Base-by-base conservation (phyloP, 2,113 vertebrate species). In the Hemibagrus wyckioides region DNA sequence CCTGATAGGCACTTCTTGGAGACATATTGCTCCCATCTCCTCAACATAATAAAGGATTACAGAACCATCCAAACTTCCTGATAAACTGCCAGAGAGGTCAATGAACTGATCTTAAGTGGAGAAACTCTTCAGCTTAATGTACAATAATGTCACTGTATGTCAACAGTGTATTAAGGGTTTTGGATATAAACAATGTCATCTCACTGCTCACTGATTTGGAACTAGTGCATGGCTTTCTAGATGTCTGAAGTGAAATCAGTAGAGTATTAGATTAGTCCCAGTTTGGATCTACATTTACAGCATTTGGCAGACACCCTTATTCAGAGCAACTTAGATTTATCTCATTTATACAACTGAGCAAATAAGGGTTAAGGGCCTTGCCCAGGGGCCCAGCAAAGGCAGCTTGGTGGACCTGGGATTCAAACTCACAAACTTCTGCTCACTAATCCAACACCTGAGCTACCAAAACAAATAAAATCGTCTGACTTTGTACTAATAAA, bases 21-120 rank as follows among this genome's bases (percentile, higher is more conserved):
- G 85, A 89, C 15, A 54, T 61, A 90, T 71, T 71, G 54, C 57
- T 80, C 80, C 79, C 59, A 85, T 87, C 83, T 52, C n/a, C 84
- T 86, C 61, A 30, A 57, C 41, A 39, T 52, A 33, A 71, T 71
- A 69, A 85, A 33, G 87, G 61, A 86, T 61, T 61, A 65, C 48
- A 19, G 30, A 33, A 39, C 10, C 25, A 65, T 84, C 56, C 59
- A 44, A 48, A 25, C 33, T 61, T 44, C 25, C 82, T 54, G 33
- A 83, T 6, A 65, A 52, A 83, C 77, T 30, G 65, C 23, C 65
- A 73, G 14, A 88, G 80, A 69, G 82, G 82, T 90, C 82, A 82
- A 13, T n/a, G 59, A 56, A 48, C 41, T n/a, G 63, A 59, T n/a
- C 50, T 65, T 39, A 67, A 28, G 15, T 30, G 36, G 54, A 59